Base-by-base conservation (phyloP, 1,140 invertebrate species). In the fruit fly (Drosophila melanogaster) region DNA sequence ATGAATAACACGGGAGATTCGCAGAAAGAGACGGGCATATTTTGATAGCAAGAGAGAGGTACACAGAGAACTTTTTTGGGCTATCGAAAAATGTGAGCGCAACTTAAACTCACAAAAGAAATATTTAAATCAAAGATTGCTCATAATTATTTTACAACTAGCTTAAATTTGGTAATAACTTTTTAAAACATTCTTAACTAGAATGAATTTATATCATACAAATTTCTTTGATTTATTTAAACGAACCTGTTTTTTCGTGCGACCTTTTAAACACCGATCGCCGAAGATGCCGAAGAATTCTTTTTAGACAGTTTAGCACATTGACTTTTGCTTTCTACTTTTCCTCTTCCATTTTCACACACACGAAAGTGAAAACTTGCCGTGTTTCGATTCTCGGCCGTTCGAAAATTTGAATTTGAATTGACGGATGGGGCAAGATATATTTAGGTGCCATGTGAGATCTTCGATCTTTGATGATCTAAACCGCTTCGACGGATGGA, bases 321-420 rank as follows among this genome's bases (percentile, higher is more conserved):
- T 57, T 41, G 65, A 46, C 62, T 58, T 61, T 79, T 79, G 84
- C 81, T 86, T 87, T 81, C 83, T 69, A 75, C 59, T 86, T 81
- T 81, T 77, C 50, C 77, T 58, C 64, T 12, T 6, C 59, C 19
- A n/a, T 64, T 61, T 77, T 51, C 30, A 37, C 26, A 43, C 41
- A 41, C 37, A 65, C 49, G 81, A 85, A 86, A 85, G 81, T 85
- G 81, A 85, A 85, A 85, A 85, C 76, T 24, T 41, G 14, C n/a
- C 61, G 43, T 54, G 22, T 40, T 51, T 74, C 61, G 30, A 84
- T 84, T 84, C 67, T 71, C 14, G 66, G 64, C 43, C 64, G 50
- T 35, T 70, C 64, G 64, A 49, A 61, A 57, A 40, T 51, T 24
- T 72, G 46, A 70, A 86, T 50, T 50, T 50, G 47, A 50, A 77